These are phyloP conservation scores for Drosophila monieri DNA, from an alignment of 2,888 invertebrate species.

Conservation along the genomic window DNA sequence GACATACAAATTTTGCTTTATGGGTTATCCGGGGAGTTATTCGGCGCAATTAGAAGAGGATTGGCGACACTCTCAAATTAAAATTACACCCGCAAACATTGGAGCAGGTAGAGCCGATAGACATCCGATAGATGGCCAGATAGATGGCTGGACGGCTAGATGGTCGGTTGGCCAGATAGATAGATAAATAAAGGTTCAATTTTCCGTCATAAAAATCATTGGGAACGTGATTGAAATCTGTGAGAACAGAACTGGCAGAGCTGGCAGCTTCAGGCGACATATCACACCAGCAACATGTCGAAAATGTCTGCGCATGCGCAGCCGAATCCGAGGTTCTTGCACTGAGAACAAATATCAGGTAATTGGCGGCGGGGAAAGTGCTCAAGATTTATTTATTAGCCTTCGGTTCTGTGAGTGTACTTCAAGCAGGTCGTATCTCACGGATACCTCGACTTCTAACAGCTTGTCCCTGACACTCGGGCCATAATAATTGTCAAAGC, in stretches of 20 bases:
- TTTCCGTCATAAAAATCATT: conserved; percentile 80
- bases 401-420: conserved; percentile 5
- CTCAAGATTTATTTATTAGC: neutral
- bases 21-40: conserved; percentile 35
- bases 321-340: conserved; percentile 20
- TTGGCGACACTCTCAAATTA: conserved; percentile 70
- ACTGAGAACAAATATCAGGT: conserved; percentile 1
- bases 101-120: conserved; percentile 10
- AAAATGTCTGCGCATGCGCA: conserved; percentile 66
- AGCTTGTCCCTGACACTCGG: conserved; percentile 66
- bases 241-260: conserved; percentile 42
- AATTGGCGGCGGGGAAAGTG: neutral
- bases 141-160: conserved; percentile 31
- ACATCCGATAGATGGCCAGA: conserved; percentile 28
- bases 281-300: conserved; percentile 70
- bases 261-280: conserved; percentile 62
- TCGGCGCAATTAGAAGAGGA: conserved; percentile 56
- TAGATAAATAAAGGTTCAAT: conserved; percentile 70
- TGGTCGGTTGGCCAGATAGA: conserved; percentile 45
- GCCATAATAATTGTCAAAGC: conserved; percentile 80
- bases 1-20: conserved; percentile 49
- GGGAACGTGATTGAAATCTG: conserved; percentile 77
- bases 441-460: conserved; percentile 48
- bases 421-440: conserved; percentile 58
- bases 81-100: conserved; percentile 67